phyloP scores from a whole-genome alignment of 2,888 invertebrate genomes.

The Nectonema munidae region DNA sequence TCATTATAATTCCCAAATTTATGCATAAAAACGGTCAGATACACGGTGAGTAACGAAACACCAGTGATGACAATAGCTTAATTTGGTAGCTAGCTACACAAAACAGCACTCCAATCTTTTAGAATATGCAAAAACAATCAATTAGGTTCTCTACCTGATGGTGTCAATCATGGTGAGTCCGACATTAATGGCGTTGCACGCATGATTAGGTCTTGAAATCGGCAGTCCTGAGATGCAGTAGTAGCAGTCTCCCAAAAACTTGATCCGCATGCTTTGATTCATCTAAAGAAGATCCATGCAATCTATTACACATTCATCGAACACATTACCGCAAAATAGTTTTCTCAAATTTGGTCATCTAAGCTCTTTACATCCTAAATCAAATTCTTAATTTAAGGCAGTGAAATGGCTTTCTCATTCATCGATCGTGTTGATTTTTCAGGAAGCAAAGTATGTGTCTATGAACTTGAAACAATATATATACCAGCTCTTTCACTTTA shows the following conservation, averaged over 20 bases:
- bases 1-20: not conserved
- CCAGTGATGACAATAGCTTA: no score
- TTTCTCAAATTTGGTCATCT: no score
- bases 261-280: conserved; percentile 72
- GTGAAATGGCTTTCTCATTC: not conserved
- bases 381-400: no score
- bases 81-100: no score
- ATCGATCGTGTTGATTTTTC: not conserved
- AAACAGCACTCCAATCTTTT: no score
- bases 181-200: conserved; percentile 76
- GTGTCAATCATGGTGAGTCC: conserved; percentile 78
- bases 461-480: no score
- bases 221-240: conserved; percentile 74
- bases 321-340: not conserved
- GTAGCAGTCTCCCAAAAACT: conserved; percentile 76
- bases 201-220: conserved; percentile 60
- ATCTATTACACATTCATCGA: not conserved
- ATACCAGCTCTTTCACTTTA: no score
- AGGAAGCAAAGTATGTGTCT: no score
- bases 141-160: conserved; percentile 41
- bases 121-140: conserved; percentile 8
- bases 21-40: no score
- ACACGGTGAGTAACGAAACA: no score
- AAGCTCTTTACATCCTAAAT: no score
- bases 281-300: conserved; percentile 32